These are phyloP conservation scores for Hylia prasina DNA, from an alignment of 2,113 vertebrate species.

Conservation along the genomic window DNA sequence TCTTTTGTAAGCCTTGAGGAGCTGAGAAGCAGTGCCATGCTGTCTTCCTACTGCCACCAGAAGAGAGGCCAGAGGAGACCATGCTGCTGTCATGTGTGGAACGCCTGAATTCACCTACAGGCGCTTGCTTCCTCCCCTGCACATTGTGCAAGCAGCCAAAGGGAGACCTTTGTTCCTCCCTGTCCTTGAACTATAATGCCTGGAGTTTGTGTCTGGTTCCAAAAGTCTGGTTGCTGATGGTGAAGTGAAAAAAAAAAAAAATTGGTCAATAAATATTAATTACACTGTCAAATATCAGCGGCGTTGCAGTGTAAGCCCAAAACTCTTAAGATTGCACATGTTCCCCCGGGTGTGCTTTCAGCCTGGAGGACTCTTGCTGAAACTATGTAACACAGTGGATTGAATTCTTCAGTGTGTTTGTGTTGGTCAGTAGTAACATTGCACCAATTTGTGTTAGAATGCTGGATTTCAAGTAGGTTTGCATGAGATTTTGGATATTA, in stretches of 20 bases:
- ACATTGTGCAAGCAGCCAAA: rapidly evolving
- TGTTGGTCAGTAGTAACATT: not conserved
- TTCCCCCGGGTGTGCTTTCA: not conserved
- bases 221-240: not conserved
- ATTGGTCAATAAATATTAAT: not conserved
- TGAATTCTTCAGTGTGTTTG: not conserved
- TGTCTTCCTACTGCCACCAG: not conserved
- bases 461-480: not conserved
- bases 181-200: not conserved
- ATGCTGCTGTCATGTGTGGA: not conserved
- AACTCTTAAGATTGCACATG: rapidly evolving
- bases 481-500: not conserved
- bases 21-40: not conserved
- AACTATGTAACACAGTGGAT: not conserved
- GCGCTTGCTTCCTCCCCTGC: not conserved
- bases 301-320: not conserved
- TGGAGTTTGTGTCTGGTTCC: not conserved
- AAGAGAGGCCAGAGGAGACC: not conserved
- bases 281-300: not conserved
- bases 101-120: not conserved
- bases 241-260: not conserved
- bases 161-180: slow-evolving; percentile 13
- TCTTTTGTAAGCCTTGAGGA: not conserved
- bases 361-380: not conserved
- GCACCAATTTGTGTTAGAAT: not conserved